Base-by-base conservation (phyloP, 2,113 vertebrate genomes). In the Danionella cerebrum region DNA sequence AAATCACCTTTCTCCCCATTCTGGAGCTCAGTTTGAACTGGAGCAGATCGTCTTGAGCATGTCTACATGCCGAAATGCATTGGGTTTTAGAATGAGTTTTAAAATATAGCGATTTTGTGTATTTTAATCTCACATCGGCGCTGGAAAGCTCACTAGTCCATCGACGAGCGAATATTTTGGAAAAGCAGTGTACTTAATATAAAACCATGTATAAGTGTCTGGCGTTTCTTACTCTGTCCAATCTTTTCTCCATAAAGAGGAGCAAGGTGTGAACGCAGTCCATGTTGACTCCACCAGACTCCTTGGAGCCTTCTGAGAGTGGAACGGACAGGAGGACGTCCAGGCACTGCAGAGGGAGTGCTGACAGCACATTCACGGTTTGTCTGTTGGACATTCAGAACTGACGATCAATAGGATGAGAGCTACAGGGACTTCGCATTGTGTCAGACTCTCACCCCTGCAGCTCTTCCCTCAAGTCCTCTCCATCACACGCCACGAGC, bases 321-420 rank as follows among this genome's bases (percentile, higher is more conserved):
- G n/a, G 83, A 8, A 71, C 79, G 1, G 58, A 63, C 55, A 89
- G 80, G 60, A 91, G 81, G 51, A 89, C 87, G 0, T 90, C 87
- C 2, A 91, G 87, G 76, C 89, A 90, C 76, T 82, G 81, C 22
- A 90, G 84, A 13, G 90, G 89, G 76, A 98, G 80, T 55, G 93
- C 93, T 19, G 93, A 90, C 79, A 97, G 48, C 22, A 96, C 87
- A 67, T 96, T 96, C 63, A 97, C 90, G 0, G 86, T 82, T 76
- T 86, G 84, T 22, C 83, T 89, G 76, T 12, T n/a, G 9, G 48
- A 63, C 3, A 63, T 33, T 11, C 2, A 22, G 50, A 2, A 12
- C 3, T 29, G 29, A 0, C 52, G 50, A 41, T 24, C 19, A 54
- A 19, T 14, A 11, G 48, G 6, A 33, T 5, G 12, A 12, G 31